Conservation (phyloP, 2,797 vertebrate genomes). For the Pogonophryne albipinna region DNA sequence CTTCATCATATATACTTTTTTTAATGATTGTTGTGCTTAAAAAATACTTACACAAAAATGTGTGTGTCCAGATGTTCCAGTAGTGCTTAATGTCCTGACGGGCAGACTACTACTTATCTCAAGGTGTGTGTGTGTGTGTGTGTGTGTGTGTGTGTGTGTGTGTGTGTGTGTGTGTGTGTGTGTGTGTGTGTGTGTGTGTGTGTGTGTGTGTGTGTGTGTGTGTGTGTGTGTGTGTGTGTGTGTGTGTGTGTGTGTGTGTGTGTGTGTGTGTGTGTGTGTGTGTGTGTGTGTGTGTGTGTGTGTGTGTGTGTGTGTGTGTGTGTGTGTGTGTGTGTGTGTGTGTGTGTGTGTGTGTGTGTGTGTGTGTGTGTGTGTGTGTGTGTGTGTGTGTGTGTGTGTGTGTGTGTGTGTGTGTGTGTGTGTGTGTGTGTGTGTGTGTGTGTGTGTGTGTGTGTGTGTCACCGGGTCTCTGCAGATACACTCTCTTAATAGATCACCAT, state of each 20-base stretch:
- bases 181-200: neutral
- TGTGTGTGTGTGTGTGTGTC: neutral
- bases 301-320: constrained; percentile 14
- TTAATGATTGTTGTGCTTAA: constrained; percentile 9
- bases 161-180: neutral
- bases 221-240: neutral
- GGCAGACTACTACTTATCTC: constrained; percentile 56
- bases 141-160: neutral
- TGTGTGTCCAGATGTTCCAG: constrained; percentile 44
- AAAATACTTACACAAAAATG: neutral
- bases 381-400: constrained; percentile 14
- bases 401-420: constrained; percentile 7
- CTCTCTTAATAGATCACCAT: constrained; percentile 70
- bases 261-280: neutral
- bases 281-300: constrained; percentile 6
- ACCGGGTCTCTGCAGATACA: constrained; percentile 47
- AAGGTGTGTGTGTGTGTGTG: neutral
- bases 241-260: neutral
- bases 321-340: constrained; percentile 7
- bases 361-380: constrained; percentile 7
- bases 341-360: constrained; percentile 14
- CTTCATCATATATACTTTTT: constrained; percentile 24
- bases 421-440: constrained; percentile 14
- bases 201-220: neutral
- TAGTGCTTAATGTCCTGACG: constrained; percentile 48